phyloP scores from a whole-genome alignment of 2,113 vertebrate species.

The Syrrhaptes paradoxus region DNA sequence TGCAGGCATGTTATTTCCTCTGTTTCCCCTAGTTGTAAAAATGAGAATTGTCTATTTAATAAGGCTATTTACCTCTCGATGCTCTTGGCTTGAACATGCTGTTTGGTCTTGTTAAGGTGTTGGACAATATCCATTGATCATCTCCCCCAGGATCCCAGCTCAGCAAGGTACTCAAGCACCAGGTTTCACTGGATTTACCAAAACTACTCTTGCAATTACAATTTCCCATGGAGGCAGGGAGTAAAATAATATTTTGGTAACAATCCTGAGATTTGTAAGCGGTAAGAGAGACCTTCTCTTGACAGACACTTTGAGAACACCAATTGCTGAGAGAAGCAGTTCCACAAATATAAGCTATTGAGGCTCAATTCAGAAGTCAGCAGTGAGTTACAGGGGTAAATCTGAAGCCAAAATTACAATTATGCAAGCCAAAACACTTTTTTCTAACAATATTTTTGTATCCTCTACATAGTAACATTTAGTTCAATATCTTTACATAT shows the following conservation, averaged over 20 bases:
- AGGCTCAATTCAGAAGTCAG: not conserved
- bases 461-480: not conserved
- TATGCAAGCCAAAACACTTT: not conserved
- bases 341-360: not conserved
- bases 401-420: not conserved
- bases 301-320: not conserved
- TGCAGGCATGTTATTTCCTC: constrained; percentile 38
- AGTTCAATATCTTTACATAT: too few species aligned
- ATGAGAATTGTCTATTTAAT: not conserved
- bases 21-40: not conserved
- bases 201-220: not conserved
- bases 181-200: not conserved
- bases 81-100: not conserved
- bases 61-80: not conserved
- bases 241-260: not conserved
- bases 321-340: not conserved
- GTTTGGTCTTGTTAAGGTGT: not conserved
- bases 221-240: not conserved
- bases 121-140: not conserved
- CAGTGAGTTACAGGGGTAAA: not conserved
- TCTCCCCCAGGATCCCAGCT: not conserved
- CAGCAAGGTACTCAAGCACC: not conserved
- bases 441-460: not conserved
- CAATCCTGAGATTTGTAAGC: not conserved
- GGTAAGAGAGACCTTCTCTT: not conserved